Percentiles rank a stretch among this genome's conserved stretches.
phyloP scores from a whole-genome alignment of 2,888 invertebrate species.

The Drosophila glabriapex region DNA sequence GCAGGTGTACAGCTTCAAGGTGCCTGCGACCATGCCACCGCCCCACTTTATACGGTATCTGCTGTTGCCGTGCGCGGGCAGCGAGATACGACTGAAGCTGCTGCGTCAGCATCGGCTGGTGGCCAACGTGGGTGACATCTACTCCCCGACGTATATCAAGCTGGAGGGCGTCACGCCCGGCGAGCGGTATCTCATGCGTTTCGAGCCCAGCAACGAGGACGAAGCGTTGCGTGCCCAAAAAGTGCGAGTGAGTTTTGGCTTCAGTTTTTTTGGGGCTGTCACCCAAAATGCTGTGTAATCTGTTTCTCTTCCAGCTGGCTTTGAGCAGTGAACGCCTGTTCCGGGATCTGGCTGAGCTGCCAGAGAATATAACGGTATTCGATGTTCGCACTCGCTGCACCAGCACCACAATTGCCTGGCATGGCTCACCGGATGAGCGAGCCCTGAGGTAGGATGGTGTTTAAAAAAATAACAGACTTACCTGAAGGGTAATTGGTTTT shows the following conservation, averaged over 20 bases:
- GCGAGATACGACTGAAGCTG: slow-evolving; percentile 86
- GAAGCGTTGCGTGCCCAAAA: slow-evolving; percentile 86
- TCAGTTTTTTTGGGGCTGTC: background rate
- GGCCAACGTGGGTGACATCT: slow-evolving; percentile 83
- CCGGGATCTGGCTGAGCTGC: slow-evolving; percentile 86
- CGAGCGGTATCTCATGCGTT: slow-evolving; percentile 86
- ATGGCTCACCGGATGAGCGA: slow-evolving; percentile 86
- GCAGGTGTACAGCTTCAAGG: slow-evolving; percentile 87
- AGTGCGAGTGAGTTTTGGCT: slow-evolving; percentile 85
- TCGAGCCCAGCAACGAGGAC: slow-evolving; percentile 86
- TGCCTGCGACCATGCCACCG: slow-evolving; percentile 69
- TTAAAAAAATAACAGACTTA: background rate
- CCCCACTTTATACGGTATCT: slow-evolving; percentile 83
- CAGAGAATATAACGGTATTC: slow-evolving; percentile 86
- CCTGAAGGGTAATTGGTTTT: background rate
- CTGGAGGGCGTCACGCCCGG: slow-evolving; percentile 83
- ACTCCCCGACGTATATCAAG: slow-evolving; percentile 86
- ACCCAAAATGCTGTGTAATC: background rate
- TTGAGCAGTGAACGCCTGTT: slow-evolving; percentile 86
- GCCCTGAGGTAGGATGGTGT: slow-evolving; percentile 77
- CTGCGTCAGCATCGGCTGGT: slow-evolving; percentile 84
- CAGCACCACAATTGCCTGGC: slow-evolving; percentile 87
- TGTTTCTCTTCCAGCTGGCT: slow-evolving; percentile 84
- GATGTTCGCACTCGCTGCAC: slow-evolving; percentile 87
- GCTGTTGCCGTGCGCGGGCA: slow-evolving; percentile 87